Evolutionary conservation across 2,888 invertebrate species (phyloP).

Genomic region (Adineta ricciae): DNA sequence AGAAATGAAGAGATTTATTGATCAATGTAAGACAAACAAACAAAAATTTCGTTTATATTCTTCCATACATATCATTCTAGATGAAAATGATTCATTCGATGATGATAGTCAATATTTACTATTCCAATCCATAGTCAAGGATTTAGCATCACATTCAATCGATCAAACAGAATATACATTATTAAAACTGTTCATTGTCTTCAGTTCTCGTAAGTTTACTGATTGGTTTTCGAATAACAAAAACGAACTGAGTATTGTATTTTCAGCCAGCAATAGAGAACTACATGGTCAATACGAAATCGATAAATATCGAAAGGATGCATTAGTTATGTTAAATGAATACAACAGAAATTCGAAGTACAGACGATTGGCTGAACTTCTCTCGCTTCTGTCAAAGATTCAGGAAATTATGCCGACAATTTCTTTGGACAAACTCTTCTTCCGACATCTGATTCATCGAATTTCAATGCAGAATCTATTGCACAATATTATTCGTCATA

Average conservation of each 20-base stretch:
- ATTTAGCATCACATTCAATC: conserved; percentile 6
- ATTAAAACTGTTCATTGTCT: background rate
- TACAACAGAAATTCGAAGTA: background rate
- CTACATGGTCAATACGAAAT: background rate
- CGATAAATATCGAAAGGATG: conserved; percentile 1
- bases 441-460: background rate
- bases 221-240: background rate
- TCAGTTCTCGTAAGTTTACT: background rate
- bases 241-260: too few relatives aligned
- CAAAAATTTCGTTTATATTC: too few relatives aligned
- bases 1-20: conserved; percentile 4
- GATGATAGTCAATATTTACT: background rate
- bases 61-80: too few relatives aligned
- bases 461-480: background rate
- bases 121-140: background rate
- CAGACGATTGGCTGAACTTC: background rate
- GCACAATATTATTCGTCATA: background rate
- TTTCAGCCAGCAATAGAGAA: background rate
- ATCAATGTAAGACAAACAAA: conserved; percentile 12
- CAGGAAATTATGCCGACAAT: background rate
- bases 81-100: background rate
- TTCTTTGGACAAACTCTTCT: background rate
- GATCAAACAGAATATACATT: conserved; percentile 1
- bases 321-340: background rate
- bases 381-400: background rate